Evolutionary conservation across 2,113 vertebrate genomes (phyloP).

Genomic region (Microtus richardsoni): DNA sequence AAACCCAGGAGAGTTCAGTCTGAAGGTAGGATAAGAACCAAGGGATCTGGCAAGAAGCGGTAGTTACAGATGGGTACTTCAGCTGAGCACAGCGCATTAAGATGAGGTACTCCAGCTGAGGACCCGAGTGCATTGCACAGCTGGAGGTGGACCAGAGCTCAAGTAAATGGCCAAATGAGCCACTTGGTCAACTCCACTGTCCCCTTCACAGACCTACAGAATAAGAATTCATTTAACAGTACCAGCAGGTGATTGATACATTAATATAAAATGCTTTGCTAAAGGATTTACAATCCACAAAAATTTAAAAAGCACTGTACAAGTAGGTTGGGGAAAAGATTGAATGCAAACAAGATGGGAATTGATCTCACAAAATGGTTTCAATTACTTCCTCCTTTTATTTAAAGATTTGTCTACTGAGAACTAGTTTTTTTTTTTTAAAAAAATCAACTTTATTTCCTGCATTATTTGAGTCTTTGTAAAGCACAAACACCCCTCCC

Average conservation of each 20-base stretch:
- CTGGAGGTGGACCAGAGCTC: not conserved
- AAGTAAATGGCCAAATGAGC: not conserved
- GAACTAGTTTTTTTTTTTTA: constrained; percentile 32
- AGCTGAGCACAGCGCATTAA: not conserved
- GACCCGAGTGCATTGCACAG: not conserved
- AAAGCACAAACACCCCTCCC: not conserved
- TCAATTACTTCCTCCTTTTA: constrained; percentile 42
- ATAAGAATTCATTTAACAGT: not conserved
- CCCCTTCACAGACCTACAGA: not conserved
- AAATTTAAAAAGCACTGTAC: not conserved
- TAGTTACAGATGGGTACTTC: not conserved
- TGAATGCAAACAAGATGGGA: not conserved
- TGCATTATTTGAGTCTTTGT: constrained; percentile 5
- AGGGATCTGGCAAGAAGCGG: not conserved
- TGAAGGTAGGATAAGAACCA: not conserved
- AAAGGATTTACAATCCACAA: not conserved
- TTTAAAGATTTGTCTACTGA: constrained; percentile 42
- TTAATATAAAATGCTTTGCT: constrained; percentile 20
- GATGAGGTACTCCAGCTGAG: not conserved
- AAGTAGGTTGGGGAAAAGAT: constrained; percentile 5
- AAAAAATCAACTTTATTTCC: constrained; percentile 16
- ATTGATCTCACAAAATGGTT: constrained; percentile 5
- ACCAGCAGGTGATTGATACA: constrained; percentile 8
- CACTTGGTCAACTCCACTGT: not conserved
- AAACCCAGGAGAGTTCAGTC: not conserved